Evolutionary conservation across 2,797 vertebrate genomes (phyloP), one percentile per base, ranked within the genome.

Genomic region (Columba guinea): DNA sequence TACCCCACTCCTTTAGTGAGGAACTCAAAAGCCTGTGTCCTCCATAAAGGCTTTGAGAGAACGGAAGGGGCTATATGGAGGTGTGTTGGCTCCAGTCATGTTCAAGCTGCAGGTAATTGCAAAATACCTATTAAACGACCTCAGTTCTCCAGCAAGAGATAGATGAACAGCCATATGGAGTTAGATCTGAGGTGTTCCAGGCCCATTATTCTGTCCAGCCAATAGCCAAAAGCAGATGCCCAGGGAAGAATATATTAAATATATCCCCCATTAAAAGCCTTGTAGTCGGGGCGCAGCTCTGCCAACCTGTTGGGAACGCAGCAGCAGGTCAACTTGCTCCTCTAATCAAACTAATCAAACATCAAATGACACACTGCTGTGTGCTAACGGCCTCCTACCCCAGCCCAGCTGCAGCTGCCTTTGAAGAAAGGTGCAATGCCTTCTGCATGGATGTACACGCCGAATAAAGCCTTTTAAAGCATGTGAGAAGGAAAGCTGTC

Each of bases 361-460:
- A 81, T 58, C 69, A 87, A 93, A 49, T 73, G 71, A 65, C 62
- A 92, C 35, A 19, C 5, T 53, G 22, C 32, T 90, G 81, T 48
- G 51, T 46, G 41, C 71, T 93, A 74, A 84, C 89, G 68, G 41
- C 26, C 44, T 59, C 27, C 23, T 49, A 34, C 70, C 58, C 64
- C 86, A 91, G 69, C 7, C 35, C 65, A 94, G 73, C 76, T 39
- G 52, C 68, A 93, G 85, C 60, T 85, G 88, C 83, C 89, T 96
- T 96, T 96, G 89, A 96, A 95, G 91, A 92, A 73, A 90, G 85
- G 81, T 96, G 81, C 73, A 69, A 51, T 85, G 90, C 60, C 91
- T 87, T 93, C 84, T 84, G 65, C 79, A 71, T 62, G 81, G 92
- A 95, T 63, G 81, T 92, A 75, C 78, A 34, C 0, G 1, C 35